A percentile compares a stretch with the other conserved stretches of the same genome.
Evolutionary conservation across 2,888 invertebrate genomes (phyloP).

Genomic region (Epistrophella euchroma): DNA sequence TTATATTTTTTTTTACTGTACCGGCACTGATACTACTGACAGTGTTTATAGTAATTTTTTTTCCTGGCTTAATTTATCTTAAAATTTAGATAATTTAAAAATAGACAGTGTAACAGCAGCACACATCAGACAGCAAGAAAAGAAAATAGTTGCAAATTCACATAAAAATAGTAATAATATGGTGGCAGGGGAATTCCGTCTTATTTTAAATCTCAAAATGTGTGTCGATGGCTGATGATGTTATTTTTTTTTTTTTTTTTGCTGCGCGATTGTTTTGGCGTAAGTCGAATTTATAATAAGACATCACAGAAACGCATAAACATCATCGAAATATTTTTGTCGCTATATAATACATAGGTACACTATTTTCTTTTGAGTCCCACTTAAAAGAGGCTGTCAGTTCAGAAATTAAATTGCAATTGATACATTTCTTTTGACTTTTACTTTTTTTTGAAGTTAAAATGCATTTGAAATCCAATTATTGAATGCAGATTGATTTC

Average conservation of each 20-base stretch:
- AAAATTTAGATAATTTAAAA: conserved; percentile 44
- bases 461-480: neutral
- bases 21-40: conserved; percentile 22
- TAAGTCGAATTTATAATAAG: conserved; percentile 52
- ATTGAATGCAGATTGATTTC: neutral
- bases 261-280: conserved; percentile 21
- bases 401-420: neutral
- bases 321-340: no score
- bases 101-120: conserved; percentile 48
- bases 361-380: no score
- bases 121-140: conserved; percentile 9
- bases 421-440: neutral
- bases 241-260: neutral
- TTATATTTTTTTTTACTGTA: conserved; percentile 14
- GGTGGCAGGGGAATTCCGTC: conserved; percentile 34
- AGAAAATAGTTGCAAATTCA: neutral
- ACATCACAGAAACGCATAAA: conserved; percentile 40
- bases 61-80: conserved; percentile 1
- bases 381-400: neutral
- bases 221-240: conserved; percentile 62
- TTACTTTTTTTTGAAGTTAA: neutral
- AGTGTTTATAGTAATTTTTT: conserved; percentile 22
- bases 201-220: conserved; percentile 38
- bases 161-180: conserved; percentile 45
- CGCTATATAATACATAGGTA: no score